Evolutionary conservation across 2,888 invertebrate species (phyloP).

Genomic region (Lycophotia porphyrea): DNA sequence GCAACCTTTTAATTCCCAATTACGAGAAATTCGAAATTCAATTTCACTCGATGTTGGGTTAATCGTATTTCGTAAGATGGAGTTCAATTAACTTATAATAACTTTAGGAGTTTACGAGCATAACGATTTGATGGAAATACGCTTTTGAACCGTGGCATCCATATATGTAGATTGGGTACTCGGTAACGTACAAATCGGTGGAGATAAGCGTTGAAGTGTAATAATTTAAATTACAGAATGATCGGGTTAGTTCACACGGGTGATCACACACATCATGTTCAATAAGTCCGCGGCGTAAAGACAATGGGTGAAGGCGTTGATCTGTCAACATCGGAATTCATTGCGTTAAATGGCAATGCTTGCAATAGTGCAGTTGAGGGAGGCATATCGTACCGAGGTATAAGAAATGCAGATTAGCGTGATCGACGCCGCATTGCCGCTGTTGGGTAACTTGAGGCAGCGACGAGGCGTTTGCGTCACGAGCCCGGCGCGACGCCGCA

Average conservation of each 20-base stretch:
- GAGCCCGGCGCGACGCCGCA: conserved; percentile 55
- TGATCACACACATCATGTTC: conserved; percentile 45
- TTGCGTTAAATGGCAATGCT: conserved; percentile 51
- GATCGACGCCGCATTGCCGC: conserved; percentile 82
- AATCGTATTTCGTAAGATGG: conserved; percentile 56
- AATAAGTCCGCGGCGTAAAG: conserved; percentile 24
- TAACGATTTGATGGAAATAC: conserved; percentile 57
- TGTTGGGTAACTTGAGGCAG: conserved; percentile 77
- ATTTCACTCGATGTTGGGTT: conserved; percentile 66
- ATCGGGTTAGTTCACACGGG: conserved; percentile 40
- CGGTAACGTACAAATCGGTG: conserved; percentile 51
- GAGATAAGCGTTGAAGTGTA: conserved; percentile 47
- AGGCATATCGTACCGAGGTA: conserved; percentile 42
- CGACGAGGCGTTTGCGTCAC: conserved; percentile 71
- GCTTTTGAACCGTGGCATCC: conserved; percentile 54
- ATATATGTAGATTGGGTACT: conserved; percentile 61
- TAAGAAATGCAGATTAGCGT: conserved; percentile 82
- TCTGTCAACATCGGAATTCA: conserved; percentile 50
- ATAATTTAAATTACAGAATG: conserved; percentile 57
- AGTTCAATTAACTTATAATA: conserved; percentile 73
- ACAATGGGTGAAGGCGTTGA: conserved; percentile 39
- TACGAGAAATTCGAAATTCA: conserved; percentile 69
- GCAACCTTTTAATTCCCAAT: conserved; percentile 65
- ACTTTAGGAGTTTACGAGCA: conserved; percentile 64
- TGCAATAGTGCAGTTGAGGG: conserved; percentile 45